Evolutionary conservation across 2,797 vertebrate species (phyloP).

Genomic region (Ptychobarbus kaznakovi): DNA sequence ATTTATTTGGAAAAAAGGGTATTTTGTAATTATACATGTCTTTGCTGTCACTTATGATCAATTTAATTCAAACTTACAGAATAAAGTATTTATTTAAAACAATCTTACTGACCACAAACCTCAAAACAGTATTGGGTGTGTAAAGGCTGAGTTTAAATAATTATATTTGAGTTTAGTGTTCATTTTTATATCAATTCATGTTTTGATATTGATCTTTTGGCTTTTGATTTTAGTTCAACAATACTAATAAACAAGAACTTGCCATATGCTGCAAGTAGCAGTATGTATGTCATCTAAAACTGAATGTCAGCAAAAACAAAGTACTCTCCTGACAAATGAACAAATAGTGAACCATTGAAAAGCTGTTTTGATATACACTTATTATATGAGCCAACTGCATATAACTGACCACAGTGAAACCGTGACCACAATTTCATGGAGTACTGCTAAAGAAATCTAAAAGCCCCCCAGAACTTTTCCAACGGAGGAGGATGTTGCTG

Average conservation of each 20-base stretch:
- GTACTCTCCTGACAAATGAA: constrained; percentile 10
- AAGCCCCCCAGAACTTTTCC: constrained; percentile 29
- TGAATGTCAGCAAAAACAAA: neutral
- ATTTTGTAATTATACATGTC: neutral
- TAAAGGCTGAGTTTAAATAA: neutral
- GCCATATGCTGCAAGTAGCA: neutral
- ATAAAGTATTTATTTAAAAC: neutral
- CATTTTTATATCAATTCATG: neutral
- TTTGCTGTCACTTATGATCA: neutral
- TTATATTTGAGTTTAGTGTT: neutral
- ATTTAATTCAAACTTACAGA: neutral
- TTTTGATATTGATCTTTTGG: neutral
- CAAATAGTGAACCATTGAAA: constrained; percentile 1
- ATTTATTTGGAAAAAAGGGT: neutral
- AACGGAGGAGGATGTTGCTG: constrained; percentile 49
- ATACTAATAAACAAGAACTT: neutral
- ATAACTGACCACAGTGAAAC: constrained; percentile 32
- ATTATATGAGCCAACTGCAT: constrained; percentile 36
- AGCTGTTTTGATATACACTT: constrained; percentile 29
- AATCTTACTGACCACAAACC: neutral
- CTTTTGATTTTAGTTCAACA: neutral
- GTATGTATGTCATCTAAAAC: neutral
- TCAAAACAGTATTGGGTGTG: neutral
- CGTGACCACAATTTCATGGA: constrained; percentile 56
- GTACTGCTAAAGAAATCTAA: constrained; percentile 39